These are phyloP conservation scores for Cuculus canorus DNA, from an alignment of 2,797 vertebrate genomes.

Conservation along the genomic window DNA sequence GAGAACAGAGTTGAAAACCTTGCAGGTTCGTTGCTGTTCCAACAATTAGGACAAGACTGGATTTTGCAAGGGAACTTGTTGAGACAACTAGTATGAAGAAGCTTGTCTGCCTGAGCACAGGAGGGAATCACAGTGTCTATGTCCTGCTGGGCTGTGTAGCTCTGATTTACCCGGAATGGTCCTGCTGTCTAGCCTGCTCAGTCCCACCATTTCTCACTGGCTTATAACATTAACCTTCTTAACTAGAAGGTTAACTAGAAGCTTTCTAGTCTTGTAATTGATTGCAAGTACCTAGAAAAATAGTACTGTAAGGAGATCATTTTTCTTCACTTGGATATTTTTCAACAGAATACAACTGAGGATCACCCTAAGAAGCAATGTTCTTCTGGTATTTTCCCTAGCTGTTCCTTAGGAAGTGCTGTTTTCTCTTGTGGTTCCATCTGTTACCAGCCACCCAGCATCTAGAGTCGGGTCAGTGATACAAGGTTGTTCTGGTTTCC, in stretches of 20 bases:
- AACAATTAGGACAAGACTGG: neutral
- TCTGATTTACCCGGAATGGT: neutral
- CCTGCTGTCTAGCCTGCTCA: neutral
- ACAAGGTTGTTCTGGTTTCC: neutral
- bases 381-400: neutral
- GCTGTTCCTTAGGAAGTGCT: neutral
- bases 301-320: neutral
- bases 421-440: constrained; percentile 3
- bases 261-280: neutral
- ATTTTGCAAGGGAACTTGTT: neutral
- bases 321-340: neutral
- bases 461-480: neutral
- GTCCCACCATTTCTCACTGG: neutral
- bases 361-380: neutral
- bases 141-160: neutral
- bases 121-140: neutral
- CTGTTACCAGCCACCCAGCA: neutral
- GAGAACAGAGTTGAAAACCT: neutral
- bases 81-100: neutral
- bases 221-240: neutral
- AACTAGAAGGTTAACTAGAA: too few species aligned
- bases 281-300: neutral
- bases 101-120: neutral
- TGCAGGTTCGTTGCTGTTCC: neutral
- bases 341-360: neutral